These are phyloP conservation scores for Oryctolagus cuniculus DNA, from an alignment of 2,113 vertebrate species.

Conservation along the genomic window DNA sequence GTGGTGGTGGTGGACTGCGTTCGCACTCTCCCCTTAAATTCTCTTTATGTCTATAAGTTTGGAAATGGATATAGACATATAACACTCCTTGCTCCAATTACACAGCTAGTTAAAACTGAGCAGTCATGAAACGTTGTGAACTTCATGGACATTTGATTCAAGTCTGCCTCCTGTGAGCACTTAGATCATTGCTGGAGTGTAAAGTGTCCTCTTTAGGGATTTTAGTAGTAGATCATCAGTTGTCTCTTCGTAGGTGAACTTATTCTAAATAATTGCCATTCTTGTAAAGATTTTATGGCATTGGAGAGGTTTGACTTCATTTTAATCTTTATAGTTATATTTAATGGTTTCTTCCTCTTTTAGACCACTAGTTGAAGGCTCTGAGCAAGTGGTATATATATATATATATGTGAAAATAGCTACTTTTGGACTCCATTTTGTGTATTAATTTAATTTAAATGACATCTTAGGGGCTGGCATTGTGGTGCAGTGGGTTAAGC, in stretches of 20 bases:
- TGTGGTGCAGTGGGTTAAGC: neutral
- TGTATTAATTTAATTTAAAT: slow-evolving; percentile 20
- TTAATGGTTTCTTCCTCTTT: slow-evolving; percentile 21
- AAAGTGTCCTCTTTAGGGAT: neutral
- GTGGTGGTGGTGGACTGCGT: too few species aligned
- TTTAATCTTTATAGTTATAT: neutral
- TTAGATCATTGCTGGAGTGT: neutral
- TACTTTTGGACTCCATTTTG: neutral
- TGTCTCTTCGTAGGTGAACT: neutral
- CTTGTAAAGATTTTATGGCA: slow-evolving; percentile 24
- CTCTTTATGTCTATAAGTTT: slow-evolving; percentile 22
- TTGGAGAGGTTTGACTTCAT: neutral
- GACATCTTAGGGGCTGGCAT: neutral
- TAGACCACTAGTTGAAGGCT: neutral
- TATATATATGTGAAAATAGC: neutral
- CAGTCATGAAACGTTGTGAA: neutral
- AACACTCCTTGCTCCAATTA: slow-evolving; percentile 1
- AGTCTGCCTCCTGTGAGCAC: neutral
- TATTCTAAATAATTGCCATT: neutral
- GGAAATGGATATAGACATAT: neutral
- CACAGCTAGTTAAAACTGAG: neutral
- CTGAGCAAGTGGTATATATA: neutral
- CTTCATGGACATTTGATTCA: neutral
- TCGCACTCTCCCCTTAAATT: neutral
- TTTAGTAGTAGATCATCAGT: slow-evolving; percentile 22